Base-by-base conservation (phyloP, 2,797 vertebrate species). In the Sebastes wilsoni region DNA sequence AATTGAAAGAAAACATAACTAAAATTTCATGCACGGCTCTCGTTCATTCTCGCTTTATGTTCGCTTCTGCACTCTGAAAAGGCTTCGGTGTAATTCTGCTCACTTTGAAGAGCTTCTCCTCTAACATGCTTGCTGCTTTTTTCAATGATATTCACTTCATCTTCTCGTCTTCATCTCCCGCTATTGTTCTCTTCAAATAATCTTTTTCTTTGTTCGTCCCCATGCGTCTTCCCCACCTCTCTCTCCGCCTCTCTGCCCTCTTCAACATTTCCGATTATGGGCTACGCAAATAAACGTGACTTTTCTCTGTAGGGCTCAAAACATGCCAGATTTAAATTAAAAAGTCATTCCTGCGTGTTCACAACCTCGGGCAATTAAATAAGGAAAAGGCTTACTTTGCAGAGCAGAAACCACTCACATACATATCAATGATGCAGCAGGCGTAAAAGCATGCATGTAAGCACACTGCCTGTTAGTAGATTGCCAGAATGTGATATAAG, bases 31-130 rank as follows among this genome's bases (percentile, higher is more conserved):
- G 30, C 83, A 62, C 3, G 1, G 56, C 58, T 59, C 20, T 49
- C 22, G 23, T 68, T 64, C n/a, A 12, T 27, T 68, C 69, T 75
- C 32, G 1, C 28, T 74, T 38, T 1, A 5, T 36, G 30, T 79
- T 79, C 25, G 36, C 52, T n/a, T 72, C 36, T 49, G 42, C 23
- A 6, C 30, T 38, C 32, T 18, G 42, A 79, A 79, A 56, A 56
- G 61, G 70, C 69, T 70, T 55, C 7, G 23, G 65, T 58, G 61
- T 52, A 27, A 76, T 72, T 85, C 65, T 8, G 70, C 56, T 81
- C 66, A 72, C 87, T 85, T 80, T 85, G 83, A 83, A 83, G 78
- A 69, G 60, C 38, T 23, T 61, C 60, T 82, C 87, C 60, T 82
- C 87, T 71, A 71, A 84, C 82, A 68, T 12, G 61, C 69, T 46